Evolutionary conservation across 1,140 invertebrate genomes (phyloP), one percentile per base, ranked within the genome.

Genomic region (Acromyrmex charruanus): DNA sequence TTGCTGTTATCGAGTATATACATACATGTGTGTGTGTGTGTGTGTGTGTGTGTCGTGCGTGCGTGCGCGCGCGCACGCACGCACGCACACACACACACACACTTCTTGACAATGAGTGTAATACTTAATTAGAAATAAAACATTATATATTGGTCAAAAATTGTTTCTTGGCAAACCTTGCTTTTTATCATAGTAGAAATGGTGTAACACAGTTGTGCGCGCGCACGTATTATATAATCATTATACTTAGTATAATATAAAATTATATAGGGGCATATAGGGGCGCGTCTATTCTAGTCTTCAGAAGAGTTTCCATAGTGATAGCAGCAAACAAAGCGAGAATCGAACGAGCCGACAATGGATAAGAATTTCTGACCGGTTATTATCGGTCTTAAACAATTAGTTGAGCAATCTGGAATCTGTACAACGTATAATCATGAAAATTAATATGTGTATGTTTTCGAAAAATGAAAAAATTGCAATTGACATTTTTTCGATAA

Each of bases 261-360:
- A 44, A 82, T 71, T 82, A 21, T 21, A 21, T 21, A 21, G 21
- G 21, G 21, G 14, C n/a, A 6, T 65, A 53, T 25, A 69, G 18
- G 14, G 18, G 3, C 61, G 35, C 35, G 7, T 9, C 35, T 39
- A 39, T 39, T 77, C 25, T 53, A 79, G 31, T 35, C 31, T 21
- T 58, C 18, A 53, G 3, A 28, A 31, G 7, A 5, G 80, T 85
- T 74, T 53, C 80, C 25, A 87, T 87, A 16, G 86, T 75, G 25
- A 87, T 39, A 72, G 51, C 31, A n/a, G 21, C 69, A 87, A 87
- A 87, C 80, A 84, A 75, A 66, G 21, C 81, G 69, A 58, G 35
- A 66, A 59, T 63, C 35, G 71, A 55, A 59, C 65, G 10, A 68
- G 35, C 16, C 35, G 61, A 86, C 77, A 61, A 82, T 69, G 65